phyloP scores from a whole-genome alignment of 2,113 vertebrate species.

The Hemicordylus capensis region DNA sequence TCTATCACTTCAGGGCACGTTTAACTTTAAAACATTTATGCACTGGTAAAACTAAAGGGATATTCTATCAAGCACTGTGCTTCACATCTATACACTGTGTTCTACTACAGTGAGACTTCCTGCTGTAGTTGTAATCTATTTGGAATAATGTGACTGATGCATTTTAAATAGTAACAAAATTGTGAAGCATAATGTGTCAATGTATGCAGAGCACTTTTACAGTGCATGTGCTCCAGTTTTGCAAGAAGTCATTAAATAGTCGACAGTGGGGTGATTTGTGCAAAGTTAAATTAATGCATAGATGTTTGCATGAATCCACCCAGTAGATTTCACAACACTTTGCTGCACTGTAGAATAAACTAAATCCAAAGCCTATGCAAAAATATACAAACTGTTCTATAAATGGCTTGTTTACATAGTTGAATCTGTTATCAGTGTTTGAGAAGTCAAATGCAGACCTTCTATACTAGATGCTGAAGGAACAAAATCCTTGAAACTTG shows the following conservation, averaged over 20 bases:
- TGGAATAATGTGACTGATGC: constrained; percentile 66
- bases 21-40: constrained; percentile 58
- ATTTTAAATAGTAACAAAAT: constrained; percentile 69
- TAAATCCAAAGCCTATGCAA: constrained; percentile 78
- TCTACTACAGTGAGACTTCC: constrained; percentile 64
- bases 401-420: constrained; percentile 69
- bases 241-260: constrained; percentile 50
- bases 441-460: constrained; percentile 66
- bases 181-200: constrained; percentile 74
- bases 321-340: constrained; percentile 61
- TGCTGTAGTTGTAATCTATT: constrained; percentile 72
- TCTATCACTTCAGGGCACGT: constrained; percentile 59
- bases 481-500: constrained; percentile 64
- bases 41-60: constrained; percentile 69
- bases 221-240: constrained; percentile 62
- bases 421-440: constrained; percentile 65
- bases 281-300: constrained; percentile 39
- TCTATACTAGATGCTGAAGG: constrained; percentile 73
- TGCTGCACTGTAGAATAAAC: constrained; percentile 63
- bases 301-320: constrained; percentile 44
- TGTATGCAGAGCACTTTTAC: constrained; percentile 72
- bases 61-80: constrained; percentile 74
- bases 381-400: constrained; percentile 60
- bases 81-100: constrained; percentile 74
- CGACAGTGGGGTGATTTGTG: constrained; percentile 25